These are phyloP conservation scores for Etheostoma nigrum DNA, from an alignment of 2,797 vertebrate genomes.

Conservation along the genomic window DNA sequence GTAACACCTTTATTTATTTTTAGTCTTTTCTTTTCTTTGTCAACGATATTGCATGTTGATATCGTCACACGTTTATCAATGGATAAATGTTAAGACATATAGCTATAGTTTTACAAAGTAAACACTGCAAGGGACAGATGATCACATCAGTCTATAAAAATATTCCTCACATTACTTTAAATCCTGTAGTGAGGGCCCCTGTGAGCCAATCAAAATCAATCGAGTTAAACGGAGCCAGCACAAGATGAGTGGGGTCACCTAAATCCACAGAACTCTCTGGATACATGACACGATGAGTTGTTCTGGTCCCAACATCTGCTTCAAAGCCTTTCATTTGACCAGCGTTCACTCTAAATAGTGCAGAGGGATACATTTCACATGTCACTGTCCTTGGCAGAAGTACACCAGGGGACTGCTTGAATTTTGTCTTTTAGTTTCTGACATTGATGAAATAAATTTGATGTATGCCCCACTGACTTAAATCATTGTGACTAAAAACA, in stretches of 20 bases:
- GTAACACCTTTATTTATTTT: too few species aligned
- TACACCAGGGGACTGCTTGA: background rate
- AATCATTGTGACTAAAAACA: background rate
- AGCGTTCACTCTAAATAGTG: conserved; percentile 32
- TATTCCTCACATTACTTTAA: too few species aligned
- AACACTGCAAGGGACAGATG: too few species aligned
- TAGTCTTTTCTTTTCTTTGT: too few species aligned
- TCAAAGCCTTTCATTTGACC: conserved; percentile 60
- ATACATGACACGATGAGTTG: conserved; percentile 63
- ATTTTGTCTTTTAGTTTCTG: background rate
- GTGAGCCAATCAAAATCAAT: conserved; percentile 51
- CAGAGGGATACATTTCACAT: background rate
- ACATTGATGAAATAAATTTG: background rate
- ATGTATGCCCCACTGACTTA: too few species aligned
- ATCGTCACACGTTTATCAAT: too few species aligned
- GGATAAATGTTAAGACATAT: too few species aligned
- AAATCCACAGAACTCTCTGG: conserved; percentile 54
- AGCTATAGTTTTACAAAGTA: too few species aligned
- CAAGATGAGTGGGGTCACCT: conserved; percentile 24
- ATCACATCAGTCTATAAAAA: too few species aligned
- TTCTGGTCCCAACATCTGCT: conserved; percentile 59
- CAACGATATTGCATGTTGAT: too few species aligned
- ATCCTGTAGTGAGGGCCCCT: conserved; percentile 9
- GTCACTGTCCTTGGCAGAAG: background rate
- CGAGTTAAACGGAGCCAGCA: conserved; percentile 63